Evolutionary conservation across 2,797 vertebrate genomes (phyloP), one percentile per base, ranked within the genome.

Genomic region (Paedocypris micromegethes): DNA sequence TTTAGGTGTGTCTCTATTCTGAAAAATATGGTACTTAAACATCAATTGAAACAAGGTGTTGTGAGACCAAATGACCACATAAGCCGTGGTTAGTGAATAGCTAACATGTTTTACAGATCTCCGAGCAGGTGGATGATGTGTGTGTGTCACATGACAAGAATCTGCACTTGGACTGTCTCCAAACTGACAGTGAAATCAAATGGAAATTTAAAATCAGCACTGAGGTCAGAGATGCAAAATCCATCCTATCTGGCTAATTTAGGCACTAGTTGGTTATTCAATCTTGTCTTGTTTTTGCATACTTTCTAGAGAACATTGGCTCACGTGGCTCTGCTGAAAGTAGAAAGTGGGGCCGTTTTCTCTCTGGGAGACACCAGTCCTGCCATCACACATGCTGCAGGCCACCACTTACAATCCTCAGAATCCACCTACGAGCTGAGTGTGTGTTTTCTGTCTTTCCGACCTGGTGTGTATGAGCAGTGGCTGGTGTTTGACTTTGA

Each of bases 401-500:
- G 68, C 8, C 54, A 46, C 47, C 37, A 58, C 2, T 54, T 70
- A 3, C 37, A 9, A 40, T 64, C 53, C 53, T 70, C 68, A 44
- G 3, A 45, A 4, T 70, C 68, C 59, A 58, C 60, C 41, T 70
- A 70, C 47, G 45, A 70, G 60, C 47, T 70, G 23, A 51, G 53
- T 44, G 68, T 70, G 9, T 58, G 52, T n/a, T 70, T 70, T 5
- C 37, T 64, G 6, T 57, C 68, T 0, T 62, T 70, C 38, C 63
- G 76, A 2, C 88, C 92, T 5, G 93, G 94, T 2, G 9, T 88
- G 69, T 97, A 93, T 0, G 90, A 93, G 70, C 94, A 97, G 69
- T 98, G 94, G 95, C 72, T 96, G 62, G 91, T 91, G 58, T 88
- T 97, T 0, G 94, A 97, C 80, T 96, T 95, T 0, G 88, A 86